A percentile compares a stretch with the other conserved stretches of the same genome.
Evolutionary conservation across 2,113 vertebrate species (phyloP).

Genomic region (Tychaedon coryphoeus): DNA sequence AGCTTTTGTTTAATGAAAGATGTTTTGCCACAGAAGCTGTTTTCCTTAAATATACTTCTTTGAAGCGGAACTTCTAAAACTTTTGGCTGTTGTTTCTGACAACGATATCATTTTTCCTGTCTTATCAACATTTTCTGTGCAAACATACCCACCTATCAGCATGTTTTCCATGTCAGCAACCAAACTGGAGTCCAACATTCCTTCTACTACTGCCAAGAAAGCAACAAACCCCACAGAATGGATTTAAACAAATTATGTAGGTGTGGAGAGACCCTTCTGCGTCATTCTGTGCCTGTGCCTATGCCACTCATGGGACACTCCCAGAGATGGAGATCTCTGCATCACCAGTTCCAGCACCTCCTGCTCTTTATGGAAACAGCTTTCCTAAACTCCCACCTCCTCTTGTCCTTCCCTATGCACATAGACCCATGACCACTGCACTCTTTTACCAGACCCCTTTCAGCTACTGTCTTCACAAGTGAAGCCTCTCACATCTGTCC

Average conservation of each 20-base stretch:
- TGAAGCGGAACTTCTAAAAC: background rate
- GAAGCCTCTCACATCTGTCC: background rate
- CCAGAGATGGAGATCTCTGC: background rate
- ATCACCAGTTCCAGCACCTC: background rate
- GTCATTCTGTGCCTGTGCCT: background rate
- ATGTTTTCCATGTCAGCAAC: background rate
- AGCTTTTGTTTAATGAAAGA: background rate
- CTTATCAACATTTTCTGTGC: slow-evolving; percentile 22
- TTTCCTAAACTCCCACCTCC: background rate
- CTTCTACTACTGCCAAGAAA: background rate
- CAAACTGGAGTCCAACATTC: background rate
- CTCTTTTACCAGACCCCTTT: background rate
- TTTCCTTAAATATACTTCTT: background rate
- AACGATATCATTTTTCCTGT: background rate
- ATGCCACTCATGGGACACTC: background rate
- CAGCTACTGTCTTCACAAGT: background rate
- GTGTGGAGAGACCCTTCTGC: background rate
- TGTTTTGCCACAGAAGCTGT: background rate
- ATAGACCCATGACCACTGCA: background rate
- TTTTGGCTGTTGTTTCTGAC: background rate
- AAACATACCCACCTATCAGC: background rate
- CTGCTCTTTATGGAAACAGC: background rate
- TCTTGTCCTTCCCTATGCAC: background rate
- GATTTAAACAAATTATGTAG: background rate
- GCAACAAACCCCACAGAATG: background rate